Conservation (phyloP, 2,113 vertebrate genomes). For the Ailuropoda melanoleuca region DNA sequence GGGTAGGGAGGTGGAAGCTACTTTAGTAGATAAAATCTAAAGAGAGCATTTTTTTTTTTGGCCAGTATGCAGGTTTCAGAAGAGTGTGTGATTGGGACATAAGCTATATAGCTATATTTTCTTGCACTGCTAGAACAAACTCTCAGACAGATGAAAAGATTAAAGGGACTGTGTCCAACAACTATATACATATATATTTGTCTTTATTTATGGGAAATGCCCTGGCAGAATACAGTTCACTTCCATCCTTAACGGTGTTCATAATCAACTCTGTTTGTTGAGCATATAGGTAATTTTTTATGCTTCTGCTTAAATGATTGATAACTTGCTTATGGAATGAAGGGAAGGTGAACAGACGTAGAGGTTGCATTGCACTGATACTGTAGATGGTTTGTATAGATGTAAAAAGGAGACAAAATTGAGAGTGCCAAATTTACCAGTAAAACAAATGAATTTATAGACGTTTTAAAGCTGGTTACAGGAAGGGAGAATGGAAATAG, state of each 20-base stretch:
- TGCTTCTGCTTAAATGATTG: background rate
- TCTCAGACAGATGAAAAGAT: background rate
- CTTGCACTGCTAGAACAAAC: background rate
- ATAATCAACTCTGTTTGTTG: background rate
- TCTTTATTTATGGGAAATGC: background rate
- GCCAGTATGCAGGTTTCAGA: background rate
- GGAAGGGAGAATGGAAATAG: constrained; percentile 13
- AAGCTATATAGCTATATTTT: background rate
- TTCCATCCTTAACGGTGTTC: background rate
- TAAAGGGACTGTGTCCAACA: background rate
- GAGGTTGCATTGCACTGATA: background rate
- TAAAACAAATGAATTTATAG: constrained; percentile 45
- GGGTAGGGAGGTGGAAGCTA: background rate
- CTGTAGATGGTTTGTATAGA: constrained; percentile 19
- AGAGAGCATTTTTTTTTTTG: background rate
- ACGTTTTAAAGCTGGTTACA: constrained; percentile 39
- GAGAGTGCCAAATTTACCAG: constrained; percentile 32
- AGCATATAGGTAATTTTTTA: background rate
- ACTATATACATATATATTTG: background rate
- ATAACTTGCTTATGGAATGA: background rate
- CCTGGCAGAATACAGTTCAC: background rate
- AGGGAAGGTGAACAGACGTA: background rate
- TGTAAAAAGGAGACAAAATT: constrained; percentile 20
- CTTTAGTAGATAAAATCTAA: constrained; percentile 3
- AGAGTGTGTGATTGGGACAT: background rate